Base-by-base conservation (phyloP, 2,888 invertebrate genomes). In the Mythimna ferrago region DNA sequence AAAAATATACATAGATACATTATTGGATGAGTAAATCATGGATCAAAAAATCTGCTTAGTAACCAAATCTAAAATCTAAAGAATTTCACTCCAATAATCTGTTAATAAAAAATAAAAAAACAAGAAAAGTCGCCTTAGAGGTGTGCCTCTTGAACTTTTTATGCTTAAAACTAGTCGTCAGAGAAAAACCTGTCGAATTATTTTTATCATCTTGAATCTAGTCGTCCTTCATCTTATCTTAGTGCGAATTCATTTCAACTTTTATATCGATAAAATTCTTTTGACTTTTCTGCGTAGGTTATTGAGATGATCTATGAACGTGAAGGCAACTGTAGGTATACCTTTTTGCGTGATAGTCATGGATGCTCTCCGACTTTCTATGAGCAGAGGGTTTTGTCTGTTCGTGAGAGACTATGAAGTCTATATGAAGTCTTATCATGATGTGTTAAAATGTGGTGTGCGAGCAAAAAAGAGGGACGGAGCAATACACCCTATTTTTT, bases 181-280 rank as follows among this genome's bases (percentile, higher is more conserved):
- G 61, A 51, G 21, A 76, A 71, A 66, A 76, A 65, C 41, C 44
- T 11, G 64, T 41, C 14, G 6, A 35, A 10, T n/a, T 14, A 54
- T 65, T 78, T 62, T 57, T 51, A 61, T 35, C 2, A 26, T 61
- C 19, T 61, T 48, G 60, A 71, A 77, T 41, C 16, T 57, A 21
- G 69, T 54, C 48, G 38, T 57, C 38, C 62, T 70, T 63, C 62
- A 41, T 41, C 32, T 4, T 48, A 53, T n/a, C 2, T 60, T 14
- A 14, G 6, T n/a, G 16, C 10, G 16, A 54, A 11, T 21, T 48
- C 3, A 60, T 67, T 54, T 51, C 6, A n/a, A 53, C 11, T 38
- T 44, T 66, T 60, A 57, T 32, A 26, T 60, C 11, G 16, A 38
- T 21, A 5, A 21, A 5, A 6, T 6, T 35, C 48, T 19, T 14